Conservation (phyloP, 1,140 invertebrate species). For the Plutomurus gul region DNA sequence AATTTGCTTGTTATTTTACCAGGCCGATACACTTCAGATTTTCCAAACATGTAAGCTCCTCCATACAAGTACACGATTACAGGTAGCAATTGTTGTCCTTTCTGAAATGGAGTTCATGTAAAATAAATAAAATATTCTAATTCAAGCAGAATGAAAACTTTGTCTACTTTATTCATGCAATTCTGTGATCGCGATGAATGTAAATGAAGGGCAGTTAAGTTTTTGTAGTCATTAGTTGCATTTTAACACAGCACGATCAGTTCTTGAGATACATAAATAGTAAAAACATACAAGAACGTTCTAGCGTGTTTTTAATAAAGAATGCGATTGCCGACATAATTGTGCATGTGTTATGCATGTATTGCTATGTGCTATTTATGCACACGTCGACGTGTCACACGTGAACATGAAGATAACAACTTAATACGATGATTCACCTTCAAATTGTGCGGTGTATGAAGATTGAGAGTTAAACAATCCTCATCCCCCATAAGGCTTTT, state of each 20-base stretch:
- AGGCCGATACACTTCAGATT: slow-evolving; percentile 58
- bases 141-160: neutral
- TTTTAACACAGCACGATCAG: no score
- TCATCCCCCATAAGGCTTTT: slow-evolving; percentile 57
- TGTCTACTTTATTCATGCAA: neutral
- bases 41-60: slow-evolving; percentile 62
- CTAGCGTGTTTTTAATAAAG: no score
- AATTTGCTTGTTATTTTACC: neutral
- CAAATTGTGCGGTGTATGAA: neutral
- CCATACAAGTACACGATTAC: slow-evolving; percentile 66
- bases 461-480: slow-evolving; percentile 81
- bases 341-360: no score
- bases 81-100: slow-evolving; percentile 52
- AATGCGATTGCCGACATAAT: no score
- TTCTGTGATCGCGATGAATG: neutral
- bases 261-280: no score
- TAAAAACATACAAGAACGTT: no score
- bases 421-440: neutral
- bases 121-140: neutral
- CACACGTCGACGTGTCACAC: neutral
- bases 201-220: neutral
- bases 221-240: neutral
- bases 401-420: neutral
- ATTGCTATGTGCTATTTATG: no score
- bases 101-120: neutral